These are phyloP conservation scores for Bungarus multicinctus DNA, from an alignment of 2,113 vertebrate genomes.

Conservation along the genomic window DNA sequence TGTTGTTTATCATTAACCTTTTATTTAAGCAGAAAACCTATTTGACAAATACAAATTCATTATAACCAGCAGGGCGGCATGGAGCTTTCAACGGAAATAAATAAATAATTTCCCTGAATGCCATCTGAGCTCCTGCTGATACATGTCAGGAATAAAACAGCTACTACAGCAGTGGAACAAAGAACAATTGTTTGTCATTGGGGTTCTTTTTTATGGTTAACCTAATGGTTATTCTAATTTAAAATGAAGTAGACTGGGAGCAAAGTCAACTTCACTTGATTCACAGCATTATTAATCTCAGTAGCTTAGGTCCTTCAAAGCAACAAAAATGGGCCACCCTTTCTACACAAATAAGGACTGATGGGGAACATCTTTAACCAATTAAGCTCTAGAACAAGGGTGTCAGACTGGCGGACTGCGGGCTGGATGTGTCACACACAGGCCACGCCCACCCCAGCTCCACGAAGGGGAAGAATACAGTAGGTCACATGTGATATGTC, in stretches of 20 bases:
- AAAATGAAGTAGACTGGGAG: slow-evolving; percentile 11
- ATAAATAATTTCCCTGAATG: slow-evolving; percentile 48
- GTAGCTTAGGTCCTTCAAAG: neutral
- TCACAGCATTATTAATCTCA: neutral
- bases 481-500: too few relatives aligned
- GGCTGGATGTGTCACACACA: too few relatives aligned
- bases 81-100: slow-evolving; percentile 29
- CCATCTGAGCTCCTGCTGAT: slow-evolving; percentile 43
- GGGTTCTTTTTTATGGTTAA: neutral
- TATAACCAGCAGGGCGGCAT: slow-evolving; percentile 49
- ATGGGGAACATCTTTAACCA: neutral
- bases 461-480: too few relatives aligned
- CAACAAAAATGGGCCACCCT: neutral
- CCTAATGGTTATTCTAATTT: slow-evolving; percentile 31
- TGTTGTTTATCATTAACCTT: slow-evolving; percentile 61
- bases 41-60: slow-evolving; percentile 61
- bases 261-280: slow-evolving; percentile 7
- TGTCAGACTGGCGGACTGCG: too few relatives aligned
- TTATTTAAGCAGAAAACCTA: slow-evolving; percentile 53
- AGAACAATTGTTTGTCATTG: slow-evolving; percentile 21
- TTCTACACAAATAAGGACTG: neutral
- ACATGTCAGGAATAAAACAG: slow-evolving; percentile 42
- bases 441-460: too few relatives aligned
- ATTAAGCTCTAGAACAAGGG: neutral
- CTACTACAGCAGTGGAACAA: slow-evolving; percentile 41